These are phyloP conservation scores for Alethe castanea DNA, from an alignment of 2,113 vertebrate genomes.

Conservation along the genomic window DNA sequence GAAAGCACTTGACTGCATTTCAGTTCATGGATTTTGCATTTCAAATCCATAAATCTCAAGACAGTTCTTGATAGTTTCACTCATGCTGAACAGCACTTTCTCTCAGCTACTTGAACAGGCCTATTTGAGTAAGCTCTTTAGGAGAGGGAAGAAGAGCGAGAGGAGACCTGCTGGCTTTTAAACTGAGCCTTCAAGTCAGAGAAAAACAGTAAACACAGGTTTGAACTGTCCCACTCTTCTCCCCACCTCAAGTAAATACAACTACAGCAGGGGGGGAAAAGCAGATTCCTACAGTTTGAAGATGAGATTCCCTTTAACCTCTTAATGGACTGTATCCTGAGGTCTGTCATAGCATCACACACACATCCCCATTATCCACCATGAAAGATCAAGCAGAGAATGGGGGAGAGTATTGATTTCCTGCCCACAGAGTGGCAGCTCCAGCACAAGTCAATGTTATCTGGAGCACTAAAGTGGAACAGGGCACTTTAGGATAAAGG, in stretches of 20 bases:
- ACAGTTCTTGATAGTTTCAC: neutral
- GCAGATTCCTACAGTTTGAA: neutral
- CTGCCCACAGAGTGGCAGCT: neutral
- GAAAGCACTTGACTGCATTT: neutral
- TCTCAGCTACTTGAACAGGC: neutral
- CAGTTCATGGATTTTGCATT: neutral
- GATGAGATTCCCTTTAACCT: conserved; percentile 7
- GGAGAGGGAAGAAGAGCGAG: neutral
- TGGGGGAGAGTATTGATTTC: neutral
- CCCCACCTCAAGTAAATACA: neutral
- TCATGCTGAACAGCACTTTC: neutral
- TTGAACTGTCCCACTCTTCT: neutral
- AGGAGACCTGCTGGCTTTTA: neutral
- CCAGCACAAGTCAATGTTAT: conserved; percentile 8
- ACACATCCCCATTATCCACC: conserved; percentile 23
- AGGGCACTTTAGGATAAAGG: conserved; percentile 7
- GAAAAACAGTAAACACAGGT: neutral
- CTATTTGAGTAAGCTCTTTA: neutral
- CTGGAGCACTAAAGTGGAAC: conserved; percentile 8
- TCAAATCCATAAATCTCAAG: neutral
- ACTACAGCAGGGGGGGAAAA: neutral
- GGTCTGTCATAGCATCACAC: conserved; percentile 53
- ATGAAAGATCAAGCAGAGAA: neutral
- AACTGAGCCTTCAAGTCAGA: neutral
- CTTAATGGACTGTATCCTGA: conserved; percentile 39